phyloP scores from a whole-genome alignment of 1,140 invertebrate genomes.

The Asbolus verrucosus region DNA sequence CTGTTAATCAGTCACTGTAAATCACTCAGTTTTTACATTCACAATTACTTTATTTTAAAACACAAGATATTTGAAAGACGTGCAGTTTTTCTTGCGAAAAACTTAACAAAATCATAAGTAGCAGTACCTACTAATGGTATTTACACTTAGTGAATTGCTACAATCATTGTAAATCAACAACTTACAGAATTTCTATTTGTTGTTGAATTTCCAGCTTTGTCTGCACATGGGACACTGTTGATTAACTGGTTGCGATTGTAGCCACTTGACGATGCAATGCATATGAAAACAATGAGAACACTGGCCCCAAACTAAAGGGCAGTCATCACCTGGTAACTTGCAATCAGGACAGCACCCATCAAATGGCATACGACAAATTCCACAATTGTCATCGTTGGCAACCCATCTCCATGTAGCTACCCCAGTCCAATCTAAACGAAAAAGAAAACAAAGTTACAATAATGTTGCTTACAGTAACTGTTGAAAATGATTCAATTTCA shows the following conservation, averaged over 20 bases:
- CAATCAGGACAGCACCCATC: slow-evolving; percentile 99
- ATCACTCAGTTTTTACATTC: too few species aligned
- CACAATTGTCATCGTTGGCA: slow-evolving; percentile 98
- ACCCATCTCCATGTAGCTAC: slow-evolving; percentile 99
- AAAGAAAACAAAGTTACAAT: slow-evolving; percentile 22
- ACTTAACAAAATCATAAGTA: too few species aligned
- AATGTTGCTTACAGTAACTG: too few species aligned
- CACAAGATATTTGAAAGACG: too few species aligned
- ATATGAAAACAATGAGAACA: slow-evolving; percentile 99
- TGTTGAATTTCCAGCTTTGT: slow-evolving; percentile 98
- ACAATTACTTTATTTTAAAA: too few species aligned
- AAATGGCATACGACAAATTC: slow-evolving; percentile 99
- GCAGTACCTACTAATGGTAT: too few species aligned
- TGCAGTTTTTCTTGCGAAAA: too few species aligned
- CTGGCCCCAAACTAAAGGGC: slow-evolving; percentile 97
- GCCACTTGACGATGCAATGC: slow-evolving; percentile 99
- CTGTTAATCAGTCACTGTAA: too few species aligned
- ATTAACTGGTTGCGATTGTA: slow-evolving; percentile 94
- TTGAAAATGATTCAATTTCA: too few species aligned
- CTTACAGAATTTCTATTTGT: slow-evolving; percentile 67
- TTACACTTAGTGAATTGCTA: too few species aligned
- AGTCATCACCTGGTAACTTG: slow-evolving; percentile 98
- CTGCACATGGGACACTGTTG: slow-evolving; percentile 99
- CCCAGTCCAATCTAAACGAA: slow-evolving; percentile 88
- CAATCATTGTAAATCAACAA: too few species aligned